Percentiles rank a stretch among this genome's conserved stretches.
Conservation (phyloP, 2,797 vertebrate species). For the Hafferia zeledoni region DNA sequence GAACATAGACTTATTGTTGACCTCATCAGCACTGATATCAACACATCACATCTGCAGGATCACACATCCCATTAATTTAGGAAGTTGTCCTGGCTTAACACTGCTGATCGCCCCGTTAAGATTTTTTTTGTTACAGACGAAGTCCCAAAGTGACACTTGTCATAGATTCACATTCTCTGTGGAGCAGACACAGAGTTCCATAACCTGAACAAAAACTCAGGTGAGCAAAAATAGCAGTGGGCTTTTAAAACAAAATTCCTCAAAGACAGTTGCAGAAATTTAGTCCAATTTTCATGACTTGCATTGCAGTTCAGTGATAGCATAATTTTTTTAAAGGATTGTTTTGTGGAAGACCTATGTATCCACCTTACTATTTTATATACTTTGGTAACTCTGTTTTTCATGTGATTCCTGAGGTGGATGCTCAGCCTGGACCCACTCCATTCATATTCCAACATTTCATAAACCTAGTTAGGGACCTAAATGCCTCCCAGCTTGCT, state of each 20-base stretch:
- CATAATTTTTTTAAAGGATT: not conserved
- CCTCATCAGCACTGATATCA: not conserved
- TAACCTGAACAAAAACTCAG: not conserved
- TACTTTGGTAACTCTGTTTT: not conserved
- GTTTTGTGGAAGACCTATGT: not conserved
- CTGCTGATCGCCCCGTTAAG: not conserved
- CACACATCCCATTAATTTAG: not conserved
- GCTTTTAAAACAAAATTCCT: not conserved
- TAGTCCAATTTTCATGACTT: not conserved
- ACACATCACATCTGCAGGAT: not conserved
- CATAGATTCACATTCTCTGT: not conserved
- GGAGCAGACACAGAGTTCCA: not conserved
- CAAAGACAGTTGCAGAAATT: not conserved
- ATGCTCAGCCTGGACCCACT: not conserved
- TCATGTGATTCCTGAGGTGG: not conserved
- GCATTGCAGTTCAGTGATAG: not conserved
- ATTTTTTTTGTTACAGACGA: not conserved
- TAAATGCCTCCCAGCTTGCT: not conserved
- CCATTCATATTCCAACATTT: not conserved
- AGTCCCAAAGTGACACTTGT: not conserved
- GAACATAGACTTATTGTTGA: not conserved
- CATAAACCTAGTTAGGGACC: not conserved
- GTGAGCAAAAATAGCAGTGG: rapidly evolving
- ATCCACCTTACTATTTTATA: not conserved
- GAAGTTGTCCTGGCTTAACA: not conserved